Conservation (phyloP, 2,113 vertebrate genomes). For the Melanocharis versteri region DNA sequence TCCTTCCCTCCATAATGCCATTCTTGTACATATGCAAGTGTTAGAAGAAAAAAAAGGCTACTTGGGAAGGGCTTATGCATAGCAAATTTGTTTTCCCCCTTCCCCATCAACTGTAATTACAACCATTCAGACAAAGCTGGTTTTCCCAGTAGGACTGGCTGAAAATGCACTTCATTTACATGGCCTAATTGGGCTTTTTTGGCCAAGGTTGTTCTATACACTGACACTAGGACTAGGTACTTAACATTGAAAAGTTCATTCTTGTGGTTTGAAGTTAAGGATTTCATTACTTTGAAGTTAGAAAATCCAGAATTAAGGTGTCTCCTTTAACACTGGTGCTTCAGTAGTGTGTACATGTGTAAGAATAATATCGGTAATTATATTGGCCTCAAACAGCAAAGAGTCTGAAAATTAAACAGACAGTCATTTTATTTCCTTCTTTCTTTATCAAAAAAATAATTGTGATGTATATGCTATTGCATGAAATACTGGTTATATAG, state of each 20-base stretch:
- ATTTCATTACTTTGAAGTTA: slow-evolving; percentile 56
- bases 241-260: slow-evolving; percentile 52
- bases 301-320: slow-evolving; percentile 24
- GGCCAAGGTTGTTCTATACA: slow-evolving; percentile 40
- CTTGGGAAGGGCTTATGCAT: slow-evolving; percentile 54
- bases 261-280: slow-evolving; percentile 43
- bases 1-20: neutral
- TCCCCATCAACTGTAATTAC: slow-evolving; percentile 62
- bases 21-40: neutral
- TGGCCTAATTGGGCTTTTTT: slow-evolving; percentile 64
- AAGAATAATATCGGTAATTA: slow-evolving; percentile 29
- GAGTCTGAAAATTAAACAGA: neutral
- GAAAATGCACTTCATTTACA: slow-evolving; percentile 55
- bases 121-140: slow-evolving; percentile 60
- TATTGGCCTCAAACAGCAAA: slow-evolving; percentile 8
- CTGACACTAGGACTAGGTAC: slow-evolving; percentile 26
- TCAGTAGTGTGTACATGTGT: neutral
- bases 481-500: neutral
- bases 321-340: slow-evolving; percentile 25
- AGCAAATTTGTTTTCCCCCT: slow-evolving; percentile 48
- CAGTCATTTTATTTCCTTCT: neutral
- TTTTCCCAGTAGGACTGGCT: slow-evolving; percentile 64
- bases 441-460: neutral
- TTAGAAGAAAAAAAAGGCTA: slow-evolving; percentile 27
- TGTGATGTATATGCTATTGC: neutral